Evolutionary conservation across 1,140 invertebrate species (phyloP), one percentile per base, ranked within the genome.

Genomic region (Adoxophyes honmai): DNA sequence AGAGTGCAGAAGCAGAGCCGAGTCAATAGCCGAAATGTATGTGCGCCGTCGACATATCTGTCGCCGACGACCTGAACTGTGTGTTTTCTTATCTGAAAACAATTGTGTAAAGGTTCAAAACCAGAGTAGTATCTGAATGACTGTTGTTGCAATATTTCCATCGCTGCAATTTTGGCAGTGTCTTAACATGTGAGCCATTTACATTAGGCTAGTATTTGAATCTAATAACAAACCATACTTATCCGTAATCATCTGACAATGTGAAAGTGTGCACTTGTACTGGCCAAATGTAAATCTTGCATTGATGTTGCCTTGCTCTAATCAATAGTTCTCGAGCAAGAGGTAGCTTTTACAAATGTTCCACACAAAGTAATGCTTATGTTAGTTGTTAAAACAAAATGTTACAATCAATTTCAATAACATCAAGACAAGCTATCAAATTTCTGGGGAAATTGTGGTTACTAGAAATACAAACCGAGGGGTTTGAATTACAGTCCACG

Each of bases 71-170:
- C 57, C 75, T 68, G 74, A 80, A 86, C 79, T 79, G 63, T 79
- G 63, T 78, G 74, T 85, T 88, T 81, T 82, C 82, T 66, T 83
- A 81, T 55, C 63, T 78, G 70, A 88, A 83, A 76, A 77, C 78
- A 61, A 70, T 78, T 71, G 74, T 85, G 67, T 88, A 75, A 60
- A 73, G 35, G 33, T 48, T 34, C 15, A 55, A 56, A 60, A 51
- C 60, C 38, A 44, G 39, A 44, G 16, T 44, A 44, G 39, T 44
- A 5, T 44, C 39, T 18, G 14, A 39, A 44, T 18, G 39, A 44
- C 38, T 39, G 38, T 39, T 39, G 10, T 10, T 18, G 39, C 39
- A 44, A 44, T 44, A 44, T 44, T 39, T 44, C 39, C 15, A 16
- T 44, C 18, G 8, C 10, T 44, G 39, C 13, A 39, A 15, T 10